Conservation (phyloP, 2,888 invertebrate species). For the Sisyra nigra region DNA sequence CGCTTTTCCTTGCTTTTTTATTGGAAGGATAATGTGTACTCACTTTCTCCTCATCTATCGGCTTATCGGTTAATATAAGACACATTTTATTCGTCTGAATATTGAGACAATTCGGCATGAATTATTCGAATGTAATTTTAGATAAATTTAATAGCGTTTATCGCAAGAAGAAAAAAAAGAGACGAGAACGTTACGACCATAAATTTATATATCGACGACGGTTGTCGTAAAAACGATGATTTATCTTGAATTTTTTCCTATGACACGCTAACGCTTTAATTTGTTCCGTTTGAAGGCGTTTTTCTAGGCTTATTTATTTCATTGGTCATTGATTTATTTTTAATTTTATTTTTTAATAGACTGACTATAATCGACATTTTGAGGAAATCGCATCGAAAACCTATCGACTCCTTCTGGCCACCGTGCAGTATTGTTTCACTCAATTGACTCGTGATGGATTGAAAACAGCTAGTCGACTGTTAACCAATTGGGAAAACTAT, state of each 20-base stretch:
- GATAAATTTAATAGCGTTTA: no score
- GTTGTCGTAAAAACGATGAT: no score
- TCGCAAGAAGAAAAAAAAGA: no score
- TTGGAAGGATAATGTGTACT: no score
- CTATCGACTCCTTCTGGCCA: slow-evolving; percentile 34
- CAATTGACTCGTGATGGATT: slow-evolving; percentile 31
- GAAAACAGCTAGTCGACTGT: slow-evolving; percentile 17
- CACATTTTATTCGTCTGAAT: no score
- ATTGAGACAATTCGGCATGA: no score
- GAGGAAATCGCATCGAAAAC: slow-evolving; percentile 46
- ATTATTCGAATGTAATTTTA: no score
- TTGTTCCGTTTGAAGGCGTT: neutral
- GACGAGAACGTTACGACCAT: no score
- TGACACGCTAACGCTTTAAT: neutral
- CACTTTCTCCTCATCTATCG: no score
- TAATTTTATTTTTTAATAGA: slow-evolving; percentile 5
- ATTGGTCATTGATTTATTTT: neutral
- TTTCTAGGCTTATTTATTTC: neutral
- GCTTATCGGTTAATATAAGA: no score
- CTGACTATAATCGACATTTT: slow-evolving; percentile 52
- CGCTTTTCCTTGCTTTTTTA: no score
- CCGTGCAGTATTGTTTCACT: slow-evolving; percentile 31
- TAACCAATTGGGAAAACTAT: slow-evolving; percentile 23
- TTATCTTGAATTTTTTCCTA: neutral
- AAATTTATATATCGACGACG: no score